A percentile compares a stretch with the other conserved stretches of the same genome.
Evolutionary conservation across 2,797 vertebrate genomes (phyloP).

Genomic region (Cheirogaleus major): DNA sequence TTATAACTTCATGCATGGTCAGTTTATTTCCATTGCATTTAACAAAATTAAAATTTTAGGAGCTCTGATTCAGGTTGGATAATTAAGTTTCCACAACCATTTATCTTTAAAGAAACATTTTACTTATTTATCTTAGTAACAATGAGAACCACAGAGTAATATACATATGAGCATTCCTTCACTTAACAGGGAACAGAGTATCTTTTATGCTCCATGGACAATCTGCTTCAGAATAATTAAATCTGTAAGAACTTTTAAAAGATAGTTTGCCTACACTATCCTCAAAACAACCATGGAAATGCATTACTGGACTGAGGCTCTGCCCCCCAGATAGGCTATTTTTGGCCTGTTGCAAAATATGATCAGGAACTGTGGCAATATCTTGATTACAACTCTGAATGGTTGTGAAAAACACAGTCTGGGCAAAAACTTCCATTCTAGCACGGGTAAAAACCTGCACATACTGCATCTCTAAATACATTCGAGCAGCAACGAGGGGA

Average conservation of each 20-base stretch:
- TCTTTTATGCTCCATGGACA: slow-evolving; percentile 63
- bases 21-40: slow-evolving; percentile 51
- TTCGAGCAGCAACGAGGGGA: slow-evolving; percentile 27
- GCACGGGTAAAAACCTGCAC: slow-evolving; percentile 17
- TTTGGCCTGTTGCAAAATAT: slow-evolving; percentile 83
- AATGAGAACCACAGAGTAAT: slow-evolving; percentile 27
- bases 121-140: slow-evolving; percentile 39
- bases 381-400: slow-evolving; percentile 64
- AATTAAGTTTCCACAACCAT: slow-evolving; percentile 27
- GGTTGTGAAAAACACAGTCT: slow-evolving; percentile 56
- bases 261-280: slow-evolving; percentile 50
- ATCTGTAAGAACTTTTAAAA: slow-evolving; percentile 51
- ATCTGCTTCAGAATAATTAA: slow-evolving; percentile 67
- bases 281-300: slow-evolving; percentile 43
- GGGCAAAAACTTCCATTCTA: slow-evolving; percentile 54
- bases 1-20: slow-evolving; percentile 47
- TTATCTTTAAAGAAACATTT: slow-evolving; percentile 55
- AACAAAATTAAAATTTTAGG: slow-evolving; percentile 48
- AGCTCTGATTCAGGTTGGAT: slow-evolving; percentile 28
- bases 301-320: slow-evolving; percentile 5
- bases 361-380: slow-evolving; percentile 75
- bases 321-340: slow-evolving; percentile 57
- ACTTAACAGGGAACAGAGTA: slow-evolving; percentile 41
- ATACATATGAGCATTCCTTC: slow-evolving; percentile 23
- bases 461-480: slow-evolving; percentile 57